Percentiles rank a stretch among this genome's conserved stretches.
These are phyloP conservation scores for Entelurus aequoreus DNA, from an alignment of 2,113 vertebrate species.

Conservation along the genomic window DNA sequence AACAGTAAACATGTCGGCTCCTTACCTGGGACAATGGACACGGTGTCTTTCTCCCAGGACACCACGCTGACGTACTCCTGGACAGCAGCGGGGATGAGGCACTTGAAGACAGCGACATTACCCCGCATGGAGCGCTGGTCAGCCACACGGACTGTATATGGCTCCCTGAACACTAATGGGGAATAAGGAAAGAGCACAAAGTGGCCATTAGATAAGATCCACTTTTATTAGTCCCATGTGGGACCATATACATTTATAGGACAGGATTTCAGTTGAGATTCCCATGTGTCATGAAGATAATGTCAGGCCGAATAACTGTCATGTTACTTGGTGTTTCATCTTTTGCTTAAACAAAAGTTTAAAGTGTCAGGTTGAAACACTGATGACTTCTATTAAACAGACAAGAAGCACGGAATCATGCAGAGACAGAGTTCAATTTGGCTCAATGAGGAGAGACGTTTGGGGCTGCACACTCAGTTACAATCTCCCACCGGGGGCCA, in stretches of 20 bases:
- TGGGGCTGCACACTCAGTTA: no score
- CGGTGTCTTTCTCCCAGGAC: conserved; percentile 99
- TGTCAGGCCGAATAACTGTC: no score
- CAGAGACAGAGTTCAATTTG: no score
- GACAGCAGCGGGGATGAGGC: conserved; percentile 97
- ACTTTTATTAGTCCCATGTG: not conserved
- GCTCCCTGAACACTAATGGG: conserved; percentile 88
- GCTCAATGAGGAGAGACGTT: no score
- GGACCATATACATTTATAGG: not conserved
- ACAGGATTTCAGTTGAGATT: no score
- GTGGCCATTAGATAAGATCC: conserved; percentile 9
- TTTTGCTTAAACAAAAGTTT: no score
- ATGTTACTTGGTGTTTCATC: no score
- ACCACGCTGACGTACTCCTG: conserved; percentile 98
- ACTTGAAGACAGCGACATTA: conserved; percentile 98
- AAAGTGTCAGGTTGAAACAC: no score
- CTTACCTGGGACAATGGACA: conserved; percentile 96
- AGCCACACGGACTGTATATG: conserved; percentile 97
- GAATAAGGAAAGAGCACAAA: conserved; percentile 5
- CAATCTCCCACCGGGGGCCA: no score
- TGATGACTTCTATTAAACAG: no score
- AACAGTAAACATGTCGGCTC: conserved; percentile 9
- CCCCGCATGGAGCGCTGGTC: conserved; percentile 99
- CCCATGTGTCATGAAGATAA: no score
- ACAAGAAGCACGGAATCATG: no score